These are phyloP conservation scores for Babyrousa celebensis DNA, from an alignment of 2,797 vertebrate species.

Conservation along the genomic window DNA sequence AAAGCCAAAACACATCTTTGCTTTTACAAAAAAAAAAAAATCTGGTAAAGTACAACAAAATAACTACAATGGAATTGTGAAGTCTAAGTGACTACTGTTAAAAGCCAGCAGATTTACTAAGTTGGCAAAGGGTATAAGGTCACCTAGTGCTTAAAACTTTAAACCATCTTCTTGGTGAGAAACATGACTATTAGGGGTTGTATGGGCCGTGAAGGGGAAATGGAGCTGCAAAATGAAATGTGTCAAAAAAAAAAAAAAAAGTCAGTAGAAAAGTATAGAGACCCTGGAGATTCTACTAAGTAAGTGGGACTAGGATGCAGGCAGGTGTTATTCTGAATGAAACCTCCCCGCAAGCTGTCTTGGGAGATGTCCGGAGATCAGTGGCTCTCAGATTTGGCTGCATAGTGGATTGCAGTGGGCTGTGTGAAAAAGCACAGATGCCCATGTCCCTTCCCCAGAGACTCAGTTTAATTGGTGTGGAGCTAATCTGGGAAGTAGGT, in stretches of 20 bases:
- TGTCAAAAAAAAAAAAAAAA: neutral
- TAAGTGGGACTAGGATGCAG: neutral
- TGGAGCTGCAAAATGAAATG: neutral
- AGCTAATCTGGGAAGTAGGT: neutral
- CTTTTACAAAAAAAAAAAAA: slow-evolving; percentile 1
- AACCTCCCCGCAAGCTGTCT: neutral
- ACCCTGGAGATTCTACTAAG: neutral
- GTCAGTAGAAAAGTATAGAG: neutral
- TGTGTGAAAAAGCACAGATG: neutral
- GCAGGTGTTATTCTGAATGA: neutral
- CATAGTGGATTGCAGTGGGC: fast-evolving
- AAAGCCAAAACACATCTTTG: neutral
- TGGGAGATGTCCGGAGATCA: neutral
- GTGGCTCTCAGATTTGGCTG: neutral
- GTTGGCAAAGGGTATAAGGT: neutral
- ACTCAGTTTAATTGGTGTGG: neutral
- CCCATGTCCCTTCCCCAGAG: neutral
- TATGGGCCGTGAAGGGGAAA: neutral
- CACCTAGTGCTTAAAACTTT: neutral
- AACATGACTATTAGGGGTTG: neutral
- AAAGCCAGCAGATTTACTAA: neutral
- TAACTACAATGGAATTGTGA: neutral
- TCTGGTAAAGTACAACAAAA: neutral
- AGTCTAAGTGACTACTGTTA: neutral
- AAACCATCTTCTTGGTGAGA: neutral